Percentiles rank a stretch among this genome's conserved stretches.
Conservation (phyloP, 2,113 vertebrate genomes). For the Platysteira castanea region DNA sequence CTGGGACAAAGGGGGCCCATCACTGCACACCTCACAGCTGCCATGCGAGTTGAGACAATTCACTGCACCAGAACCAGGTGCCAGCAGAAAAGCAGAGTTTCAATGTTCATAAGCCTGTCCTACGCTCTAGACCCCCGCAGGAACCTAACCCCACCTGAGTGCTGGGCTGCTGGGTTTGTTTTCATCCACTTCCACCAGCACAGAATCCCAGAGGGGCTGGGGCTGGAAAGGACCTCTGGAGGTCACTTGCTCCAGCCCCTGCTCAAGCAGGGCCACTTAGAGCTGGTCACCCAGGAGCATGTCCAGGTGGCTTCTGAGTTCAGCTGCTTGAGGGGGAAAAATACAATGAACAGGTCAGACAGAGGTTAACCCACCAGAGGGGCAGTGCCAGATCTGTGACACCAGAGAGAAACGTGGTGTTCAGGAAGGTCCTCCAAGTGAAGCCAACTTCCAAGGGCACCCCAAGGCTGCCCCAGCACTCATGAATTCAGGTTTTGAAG, state of each 20-base stretch:
- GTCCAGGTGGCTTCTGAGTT: background rate
- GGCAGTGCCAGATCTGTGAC: background rate
- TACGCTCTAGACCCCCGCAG: background rate
- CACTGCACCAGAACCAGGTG: background rate
- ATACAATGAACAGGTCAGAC: fast-evolving
- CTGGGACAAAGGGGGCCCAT: fast-evolving
- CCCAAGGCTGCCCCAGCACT: background rate
- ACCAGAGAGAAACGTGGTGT: fast-evolving
- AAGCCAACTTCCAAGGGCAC: background rate
- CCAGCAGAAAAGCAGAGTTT: background rate
- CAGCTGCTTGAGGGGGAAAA: fast-evolving
- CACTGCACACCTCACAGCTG: background rate
- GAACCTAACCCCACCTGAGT: background rate
- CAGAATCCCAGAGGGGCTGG: background rate
- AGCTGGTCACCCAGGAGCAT: background rate
- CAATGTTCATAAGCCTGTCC: background rate
- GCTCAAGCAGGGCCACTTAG: background rate
- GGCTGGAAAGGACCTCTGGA: background rate
- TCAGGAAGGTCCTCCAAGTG: background rate
- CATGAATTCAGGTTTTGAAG: background rate
- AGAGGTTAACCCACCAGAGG: background rate
- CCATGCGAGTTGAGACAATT: fast-evolving
- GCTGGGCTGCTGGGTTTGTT: background rate
- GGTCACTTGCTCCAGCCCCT: background rate
- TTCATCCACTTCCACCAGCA: background rate